Evolutionary conservation across 2,113 vertebrate genomes (phyloP).

Genomic region (Cricetomys ansorgei): DNA sequence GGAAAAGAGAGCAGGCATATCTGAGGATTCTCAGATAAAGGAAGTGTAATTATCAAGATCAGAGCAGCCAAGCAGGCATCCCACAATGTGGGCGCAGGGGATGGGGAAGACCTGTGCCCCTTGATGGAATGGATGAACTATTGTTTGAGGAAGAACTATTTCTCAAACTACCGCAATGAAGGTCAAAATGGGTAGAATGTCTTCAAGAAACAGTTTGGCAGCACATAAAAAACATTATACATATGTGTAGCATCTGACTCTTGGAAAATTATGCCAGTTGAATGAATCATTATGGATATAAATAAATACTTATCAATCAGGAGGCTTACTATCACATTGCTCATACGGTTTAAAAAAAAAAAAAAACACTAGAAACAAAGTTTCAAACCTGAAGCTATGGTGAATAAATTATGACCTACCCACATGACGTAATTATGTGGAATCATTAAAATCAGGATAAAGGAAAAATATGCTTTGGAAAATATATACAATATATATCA

Average conservation of each 20-base stretch:
- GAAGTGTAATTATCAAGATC: neutral
- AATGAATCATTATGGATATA: neutral
- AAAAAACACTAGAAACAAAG: neutral
- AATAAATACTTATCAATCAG: neutral
- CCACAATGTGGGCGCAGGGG: neutral
- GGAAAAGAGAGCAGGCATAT: neutral
- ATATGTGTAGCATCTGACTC: neutral
- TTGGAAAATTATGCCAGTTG: neutral
- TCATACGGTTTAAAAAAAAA: neutral
- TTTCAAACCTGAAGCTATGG: neutral
- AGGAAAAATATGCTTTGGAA: conserved; percentile 8
- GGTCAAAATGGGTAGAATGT: neutral
- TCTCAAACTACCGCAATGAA: neutral
- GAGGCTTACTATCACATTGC: neutral
- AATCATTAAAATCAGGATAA: conserved; percentile 19
- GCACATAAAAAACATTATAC: neutral
- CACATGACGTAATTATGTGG: neutral
- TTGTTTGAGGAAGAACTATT: neutral
- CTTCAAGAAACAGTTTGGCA: neutral
- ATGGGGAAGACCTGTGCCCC: neutral
- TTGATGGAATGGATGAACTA: neutral
- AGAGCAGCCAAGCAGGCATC: neutral
- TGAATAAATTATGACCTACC: conserved; percentile 27
- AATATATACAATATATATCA: neutral
- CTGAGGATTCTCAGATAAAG: neutral